Evolutionary conservation across 2,888 invertebrate genomes (phyloP).

Genomic region (Pammene fasciana): DNA sequence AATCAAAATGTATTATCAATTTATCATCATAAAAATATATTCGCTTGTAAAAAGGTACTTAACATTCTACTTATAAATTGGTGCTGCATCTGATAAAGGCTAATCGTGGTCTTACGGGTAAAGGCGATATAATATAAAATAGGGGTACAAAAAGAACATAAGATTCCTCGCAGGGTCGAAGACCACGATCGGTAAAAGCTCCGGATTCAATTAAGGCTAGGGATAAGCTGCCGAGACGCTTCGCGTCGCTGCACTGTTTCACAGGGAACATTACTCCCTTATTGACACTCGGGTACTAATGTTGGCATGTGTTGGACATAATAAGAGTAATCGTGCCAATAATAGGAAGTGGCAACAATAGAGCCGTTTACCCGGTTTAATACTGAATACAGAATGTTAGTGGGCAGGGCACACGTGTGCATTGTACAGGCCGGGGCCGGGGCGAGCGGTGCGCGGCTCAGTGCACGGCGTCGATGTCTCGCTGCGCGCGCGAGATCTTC

Average conservation of each 20-base stretch:
- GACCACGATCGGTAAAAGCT: slow-evolving; percentile 26
- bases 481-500: slow-evolving; percentile 97
- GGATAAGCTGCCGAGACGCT: slow-evolving; percentile 9
- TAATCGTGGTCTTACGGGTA: slow-evolving; percentile 51
- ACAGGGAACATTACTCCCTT: slow-evolving; percentile 2
- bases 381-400: slow-evolving; percentile 52
- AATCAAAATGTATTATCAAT: slow-evolving; percentile 62
- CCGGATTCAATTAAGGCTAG: not conserved
- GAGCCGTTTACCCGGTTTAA: slow-evolving; percentile 45
- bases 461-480: slow-evolving; percentile 93
- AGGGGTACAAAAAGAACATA: slow-evolving; percentile 6
- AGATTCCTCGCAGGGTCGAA: slow-evolving; percentile 13
- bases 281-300: not conserved
- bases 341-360: not conserved
- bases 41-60: slow-evolving; percentile 59
- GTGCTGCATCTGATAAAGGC: slow-evolving; percentile 62
- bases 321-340: not conserved
- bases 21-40: slow-evolving; percentile 67
- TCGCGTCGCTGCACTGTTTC: not conserved
- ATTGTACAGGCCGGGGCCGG: too few relatives aligned
- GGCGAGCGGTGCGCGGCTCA: slow-evolving; percentile 52
- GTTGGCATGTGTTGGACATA: not conserved
- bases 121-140: slow-evolving; percentile 19
- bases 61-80: slow-evolving; percentile 58
- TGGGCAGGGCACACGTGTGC: not conserved